Evolutionary conservation across 2,888 invertebrate genomes (phyloP), one percentile per base, ranked within the genome.

Genomic region (Clistopyga incitator): DNA sequence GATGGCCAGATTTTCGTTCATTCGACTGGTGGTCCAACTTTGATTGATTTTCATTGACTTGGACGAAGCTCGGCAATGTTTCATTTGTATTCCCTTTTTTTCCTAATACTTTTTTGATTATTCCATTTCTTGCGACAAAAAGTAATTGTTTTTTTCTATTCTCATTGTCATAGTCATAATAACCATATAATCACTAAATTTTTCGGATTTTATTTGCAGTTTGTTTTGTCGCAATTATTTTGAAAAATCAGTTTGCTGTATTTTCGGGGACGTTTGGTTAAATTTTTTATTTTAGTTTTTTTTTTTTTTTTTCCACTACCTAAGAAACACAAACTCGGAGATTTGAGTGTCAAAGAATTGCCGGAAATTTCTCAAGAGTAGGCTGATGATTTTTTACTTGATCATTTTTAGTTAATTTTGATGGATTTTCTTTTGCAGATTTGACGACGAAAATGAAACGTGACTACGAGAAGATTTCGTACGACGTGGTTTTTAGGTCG

Each of bases 31-130:
- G n/a, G 23, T 38, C 18, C 13, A 15, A 59, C 38, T n/a, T 67
- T 54, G 67, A 75, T 67, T 80, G 67, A 75, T 74, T 47, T 74
- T 38, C 54, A 20, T 15, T 45, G 56, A 18, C 11, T 34, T 65
- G 64, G 38, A 70, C 25, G 54, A 38, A 70, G 2, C 34, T 54
- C 23, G 4, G 54, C 70, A 38, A 23, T 56, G 38, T n/a, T 61
- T 61, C 61, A 18, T 61, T 34, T 34, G 34, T 34, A 34, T 15
- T 61, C 10, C 18, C n/a, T 34, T 56, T 25, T 25, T 15, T 56
- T 3, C 2, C 11, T 65, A 10, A n/a, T n/a, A 23, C 47, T 67
- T 67, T n/a, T 6, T 15, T n/a, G 8, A 23, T 10, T 18, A 34
- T 34, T 70, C 34, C 56, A 56, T 25, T 13, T 18, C 13, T 70